These are phyloP conservation scores for Melipona bicolor DNA, from an alignment of 2,888 invertebrate species.

Conservation along the genomic window DNA sequence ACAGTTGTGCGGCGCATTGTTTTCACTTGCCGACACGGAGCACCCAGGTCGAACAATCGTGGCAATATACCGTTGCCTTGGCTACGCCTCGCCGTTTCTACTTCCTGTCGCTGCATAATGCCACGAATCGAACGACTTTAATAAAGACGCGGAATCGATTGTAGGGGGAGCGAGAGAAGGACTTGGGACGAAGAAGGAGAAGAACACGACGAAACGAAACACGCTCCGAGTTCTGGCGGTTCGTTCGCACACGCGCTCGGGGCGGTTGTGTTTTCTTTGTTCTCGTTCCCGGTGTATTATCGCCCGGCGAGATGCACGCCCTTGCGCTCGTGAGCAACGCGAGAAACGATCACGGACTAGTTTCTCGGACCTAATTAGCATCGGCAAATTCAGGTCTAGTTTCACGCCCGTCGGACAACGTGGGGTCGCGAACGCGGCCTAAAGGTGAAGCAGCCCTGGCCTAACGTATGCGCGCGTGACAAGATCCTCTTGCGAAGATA, in stretches of 20 bases:
- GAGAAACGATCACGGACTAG: conserved; percentile 44
- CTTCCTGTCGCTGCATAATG: conserved; percentile 40
- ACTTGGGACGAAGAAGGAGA: neutral
- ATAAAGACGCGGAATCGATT: conserved; percentile 36
- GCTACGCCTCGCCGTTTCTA: conserved; percentile 27
- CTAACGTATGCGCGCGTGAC: conserved; percentile 70
- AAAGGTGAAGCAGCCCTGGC: conserved; percentile 52
- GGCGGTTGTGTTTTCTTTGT: no score
- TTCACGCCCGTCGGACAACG: conserved; percentile 38
- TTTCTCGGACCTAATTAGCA: conserved; percentile 62
- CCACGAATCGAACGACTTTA: neutral
- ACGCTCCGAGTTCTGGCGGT: no score
- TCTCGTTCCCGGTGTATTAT: neutral
- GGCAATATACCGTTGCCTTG: conserved; percentile 39
- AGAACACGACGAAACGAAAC: neutral
- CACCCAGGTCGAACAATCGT: conserved; percentile 34
- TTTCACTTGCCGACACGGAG: conserved; percentile 8
- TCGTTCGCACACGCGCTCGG: neutral
- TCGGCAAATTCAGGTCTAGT: conserved; percentile 61
- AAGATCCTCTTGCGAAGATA: conserved; percentile 75
- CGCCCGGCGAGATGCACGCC: conserved; percentile 46
- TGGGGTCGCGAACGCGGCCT: conserved; percentile 62
- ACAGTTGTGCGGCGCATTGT: neutral
- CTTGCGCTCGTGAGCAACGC: conserved; percentile 21
- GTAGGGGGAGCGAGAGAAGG: conserved; percentile 32